Base-by-base conservation (phyloP, 1,140 invertebrate species). In the Euura lappo region DNA sequence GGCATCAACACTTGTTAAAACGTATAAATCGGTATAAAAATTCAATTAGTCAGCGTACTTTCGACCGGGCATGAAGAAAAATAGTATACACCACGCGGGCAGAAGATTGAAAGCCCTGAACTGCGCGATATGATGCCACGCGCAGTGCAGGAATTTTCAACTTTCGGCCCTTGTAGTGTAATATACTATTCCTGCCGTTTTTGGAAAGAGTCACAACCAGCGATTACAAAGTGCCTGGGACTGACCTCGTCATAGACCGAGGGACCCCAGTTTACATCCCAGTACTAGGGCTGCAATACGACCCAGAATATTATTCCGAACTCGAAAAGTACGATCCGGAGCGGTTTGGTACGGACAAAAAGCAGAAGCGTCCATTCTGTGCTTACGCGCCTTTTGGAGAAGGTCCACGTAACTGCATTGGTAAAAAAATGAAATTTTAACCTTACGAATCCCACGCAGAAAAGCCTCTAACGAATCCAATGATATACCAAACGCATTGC, bases 291-390 rank as follows among this genome's bases (percentile, higher is more conserved):
- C 76, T 89, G 2, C 87, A 89, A 7, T 77, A 77, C 3, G 89
- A 93, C 76, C 80, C 88, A 0, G 80, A 90, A 64, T 86, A 88
- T 71, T 94, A 89, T 80, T 89, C 91, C 2, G 85, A 94, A 73
- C 93, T 93, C 0, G 86, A 92, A 42, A 82, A 80, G 11, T 93
- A 92, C 79, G 88, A 92, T 83, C 93, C 92, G 0, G 89, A 93
- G 71, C 85, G 92, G 44, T 93, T 93, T 79, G 78, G 86, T 2
- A 87, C 89, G 45, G 83, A 84, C 44, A 86, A 86, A 51, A 83
- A 81, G 13, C 71, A 69, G 2, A 72, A 84, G 66, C 76, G 83
- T 71, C 68, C 79, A 69, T 78, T 77, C 0, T 86, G 76, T 72
- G 81, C 80, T 0, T 90, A 87, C 75, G 74, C 90, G 42, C 89